Base-by-base conservation (phyloP, 2,888 invertebrate genomes). In the Pristionchus entomophagus region DNA sequence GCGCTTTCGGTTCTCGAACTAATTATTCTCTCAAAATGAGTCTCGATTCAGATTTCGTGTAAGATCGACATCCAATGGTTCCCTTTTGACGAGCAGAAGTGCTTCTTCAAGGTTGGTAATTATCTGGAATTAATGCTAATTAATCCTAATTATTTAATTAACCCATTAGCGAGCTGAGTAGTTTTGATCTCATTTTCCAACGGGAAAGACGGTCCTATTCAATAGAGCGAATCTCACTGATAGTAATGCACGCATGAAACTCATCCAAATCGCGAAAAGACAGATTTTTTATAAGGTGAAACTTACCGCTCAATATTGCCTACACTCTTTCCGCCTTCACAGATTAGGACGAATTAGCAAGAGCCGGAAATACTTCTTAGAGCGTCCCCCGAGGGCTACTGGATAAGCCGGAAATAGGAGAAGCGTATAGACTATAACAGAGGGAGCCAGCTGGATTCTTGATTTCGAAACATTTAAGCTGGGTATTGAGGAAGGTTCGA, bases 11-110 rank as follows among this genome's bases (percentile, higher is more conserved):
- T 8, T 56, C 19, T 22, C 22, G 19, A 56, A 17, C 4, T 35
- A 26, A 56, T 56, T 14, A 22, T 41, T n/a, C n/a, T n/a, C n/a
- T n/a, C n/a, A n/a, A n/a, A n/a, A n/a, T 41, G 77, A 35, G 78
- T 91, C 92, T 53, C 89, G 89, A 92, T 99, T 98, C 95, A 97
- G 97, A 95, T 98, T 98, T 94, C 81, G n/a, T 80, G 73, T 41
- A 62, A 86, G 88, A 90, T 90, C 69, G 90, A 90, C 85, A 90
- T 89, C 62, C 89, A 88, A 77, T 92, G 91, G 92, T 92, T 93
- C 87, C 92, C 92, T 14, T 92, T 93, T 80, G 92, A 93, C 94
- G 98, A 98, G 95, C 99, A 99, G 78, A 87, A 89, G 22, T 93
- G 93, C 86, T 92, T 91, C 78, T 91, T 93, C 87, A 93, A 93